Evolutionary conservation across 2,113 vertebrate species (phyloP), one percentile per base, ranked within the genome.

Genomic region (Anhinga anhinga): DNA sequence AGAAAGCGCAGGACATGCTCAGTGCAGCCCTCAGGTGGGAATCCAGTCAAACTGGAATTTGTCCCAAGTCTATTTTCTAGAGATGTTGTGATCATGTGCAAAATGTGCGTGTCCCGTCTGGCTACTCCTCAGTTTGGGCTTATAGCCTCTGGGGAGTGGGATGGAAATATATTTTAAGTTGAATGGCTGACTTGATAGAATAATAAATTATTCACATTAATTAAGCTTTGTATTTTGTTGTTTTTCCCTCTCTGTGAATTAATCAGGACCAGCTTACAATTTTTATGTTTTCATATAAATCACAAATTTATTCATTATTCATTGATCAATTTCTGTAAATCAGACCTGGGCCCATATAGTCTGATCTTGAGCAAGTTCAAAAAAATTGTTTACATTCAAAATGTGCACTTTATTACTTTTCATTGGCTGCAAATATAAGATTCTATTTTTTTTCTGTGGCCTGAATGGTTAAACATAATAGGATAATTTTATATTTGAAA

Each of bases 151-250:
- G 34, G 56, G 26, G 42, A 96, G 52, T 4, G 59, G 19, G 23
- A 50, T 84, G 42, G 82, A 91, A 94, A 94, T 9, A 18, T 14
- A 74, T 84, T 65, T 89, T 65, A 91, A 86, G 65, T 15, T 63
- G 73, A 96, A 89, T 30, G 59, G 26, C 27, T 85, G 86, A 71
- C 47, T 95, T 89, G 45, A 69, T 36, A 87, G 26, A 29, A 14
- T 21, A 95, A 89, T 82, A 89, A 18, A 52, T 87, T 91, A 89
- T 93, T 96, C 11, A 30, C 71, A 94, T 91, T 94, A 93, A 91
- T 89, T 76, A 91, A 82, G 45, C 34, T 85, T 89, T 79, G 21
- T 55, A 69, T 85, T 82, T 95, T 91, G 44, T 87, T 89, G 18
- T 42, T 87, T 72, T 5, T 50, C 10, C 10, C 52, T 8, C 40